These are phyloP conservation scores for Limnodromus scolopaceus DNA, from an alignment of 2,797 vertebrate genomes.

Conservation along the genomic window DNA sequence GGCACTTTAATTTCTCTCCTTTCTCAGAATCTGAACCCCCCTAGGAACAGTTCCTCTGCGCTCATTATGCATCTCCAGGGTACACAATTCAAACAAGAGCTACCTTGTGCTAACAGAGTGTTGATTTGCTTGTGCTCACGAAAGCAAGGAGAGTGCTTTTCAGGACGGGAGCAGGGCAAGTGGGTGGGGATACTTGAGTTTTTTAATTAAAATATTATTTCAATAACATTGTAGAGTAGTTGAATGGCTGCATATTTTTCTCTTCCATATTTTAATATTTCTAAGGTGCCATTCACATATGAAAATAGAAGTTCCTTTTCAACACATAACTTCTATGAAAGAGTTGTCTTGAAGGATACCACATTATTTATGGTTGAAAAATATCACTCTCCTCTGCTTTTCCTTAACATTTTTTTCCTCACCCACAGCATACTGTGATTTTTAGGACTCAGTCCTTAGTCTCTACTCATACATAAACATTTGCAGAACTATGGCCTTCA, in stretches of 20 bases:
- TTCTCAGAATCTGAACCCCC: not conserved
- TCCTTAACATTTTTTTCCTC: not conserved
- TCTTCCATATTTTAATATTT: not conserved
- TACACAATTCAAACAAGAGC: constrained; percentile 48
- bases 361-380: constrained; percentile 27
- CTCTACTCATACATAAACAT: constrained; percentile 27
- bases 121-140: constrained; percentile 2
- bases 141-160: constrained; percentile 25
- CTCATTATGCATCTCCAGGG: constrained; percentile 53
- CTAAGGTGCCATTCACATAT: not conserved
- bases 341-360: not conserved
- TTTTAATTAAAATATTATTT: constrained; percentile 13
- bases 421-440: not conserved
- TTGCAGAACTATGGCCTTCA: constrained; percentile 20
- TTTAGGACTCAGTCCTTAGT: not conserved
- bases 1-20: constrained; percentile 15
- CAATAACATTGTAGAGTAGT: not conserved
- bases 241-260: not conserved
- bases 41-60: not conserved
- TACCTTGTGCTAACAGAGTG: constrained; percentile 33
- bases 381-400: constrained; percentile 16
- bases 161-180: not conserved
- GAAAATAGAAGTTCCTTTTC: constrained; percentile 6
- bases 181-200: not conserved
- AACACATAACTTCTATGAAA: not conserved